These are phyloP conservation scores for Morinoia aosen DNA, from an alignment of 2,888 invertebrate species.

Conservation along the genomic window DNA sequence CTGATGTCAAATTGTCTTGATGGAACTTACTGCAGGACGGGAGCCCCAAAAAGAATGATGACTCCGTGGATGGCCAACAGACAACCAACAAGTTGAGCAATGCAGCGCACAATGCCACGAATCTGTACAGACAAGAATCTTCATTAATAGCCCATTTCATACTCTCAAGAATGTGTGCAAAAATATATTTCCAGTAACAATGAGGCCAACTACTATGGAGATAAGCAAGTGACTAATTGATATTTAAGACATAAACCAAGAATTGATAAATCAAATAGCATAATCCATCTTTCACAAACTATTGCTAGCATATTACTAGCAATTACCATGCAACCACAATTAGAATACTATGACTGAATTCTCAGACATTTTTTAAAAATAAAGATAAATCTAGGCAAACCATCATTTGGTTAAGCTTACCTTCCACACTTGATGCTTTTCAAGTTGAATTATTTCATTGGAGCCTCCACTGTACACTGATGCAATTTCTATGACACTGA, in stretches of 20 bases:
- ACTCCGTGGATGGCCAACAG: slow-evolving; percentile 25
- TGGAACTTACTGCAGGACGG: background rate
- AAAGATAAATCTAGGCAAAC: background rate
- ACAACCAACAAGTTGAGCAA: background rate
- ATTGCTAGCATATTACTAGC: background rate
- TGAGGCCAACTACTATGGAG: background rate
- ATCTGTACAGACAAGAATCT: background rate
- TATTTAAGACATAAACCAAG: too few species aligned
- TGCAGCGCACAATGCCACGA: slow-evolving; percentile 23
- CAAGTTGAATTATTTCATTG: slow-evolving; percentile 19
- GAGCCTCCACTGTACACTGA: slow-evolving; percentile 23
- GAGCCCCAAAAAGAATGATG: slow-evolving; percentile 31
- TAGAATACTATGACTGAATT: background rate
- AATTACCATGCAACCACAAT: background rate
- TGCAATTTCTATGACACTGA: background rate
- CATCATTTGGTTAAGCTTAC: background rate
- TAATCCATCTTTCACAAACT: background rate
- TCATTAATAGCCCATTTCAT: background rate
- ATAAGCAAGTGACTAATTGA: background rate
- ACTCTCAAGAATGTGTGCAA: too few species aligned
- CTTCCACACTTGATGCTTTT: slow-evolving; percentile 16
- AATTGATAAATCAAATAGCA: too few species aligned
- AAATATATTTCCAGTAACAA: background rate
- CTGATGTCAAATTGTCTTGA: background rate
- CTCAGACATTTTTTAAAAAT: background rate